Evolutionary conservation across 2,113 vertebrate species (phyloP).

Genomic region (Stictonetta naevosa): DNA sequence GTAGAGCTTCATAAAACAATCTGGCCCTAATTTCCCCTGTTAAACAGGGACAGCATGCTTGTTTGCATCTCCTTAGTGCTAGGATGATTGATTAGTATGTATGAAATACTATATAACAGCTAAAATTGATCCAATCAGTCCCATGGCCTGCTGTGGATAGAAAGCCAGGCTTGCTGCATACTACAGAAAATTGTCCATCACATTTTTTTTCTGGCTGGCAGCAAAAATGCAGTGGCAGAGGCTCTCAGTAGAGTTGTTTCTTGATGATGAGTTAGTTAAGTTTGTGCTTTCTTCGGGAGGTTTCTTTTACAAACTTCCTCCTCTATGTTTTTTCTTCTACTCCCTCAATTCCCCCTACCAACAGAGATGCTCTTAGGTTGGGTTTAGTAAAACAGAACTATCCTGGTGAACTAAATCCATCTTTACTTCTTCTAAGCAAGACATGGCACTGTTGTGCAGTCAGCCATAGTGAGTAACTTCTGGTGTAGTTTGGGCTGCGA

Average conservation of each 20-base stretch:
- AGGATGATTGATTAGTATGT: background rate
- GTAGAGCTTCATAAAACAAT: background rate
- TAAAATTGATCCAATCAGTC: background rate
- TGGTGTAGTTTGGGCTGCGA: background rate
- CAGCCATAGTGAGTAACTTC: accelerated
- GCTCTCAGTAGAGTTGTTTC: background rate
- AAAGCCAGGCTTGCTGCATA: background rate
- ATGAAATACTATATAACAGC: background rate
- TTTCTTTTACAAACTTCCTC: background rate
- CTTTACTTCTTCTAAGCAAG: background rate
- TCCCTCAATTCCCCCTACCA: background rate
- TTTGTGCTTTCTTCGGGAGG: background rate
- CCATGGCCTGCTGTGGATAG: background rate
- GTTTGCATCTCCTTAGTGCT: accelerated
- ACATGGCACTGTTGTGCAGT: accelerated
- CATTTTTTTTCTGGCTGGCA: background rate
- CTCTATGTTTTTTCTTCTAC: background rate
- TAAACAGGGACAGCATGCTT: background rate
- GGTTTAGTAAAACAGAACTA: background rate
- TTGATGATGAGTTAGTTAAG: background rate
- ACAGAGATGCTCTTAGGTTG: background rate
- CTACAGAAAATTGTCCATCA: background rate
- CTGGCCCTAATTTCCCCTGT: background rate
- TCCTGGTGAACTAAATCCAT: background rate
- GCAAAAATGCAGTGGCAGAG: background rate